These are phyloP conservation scores for Leucoraja ocellata DNA, from an alignment of 2,797 vertebrate genomes.

Conservation along the genomic window DNA sequence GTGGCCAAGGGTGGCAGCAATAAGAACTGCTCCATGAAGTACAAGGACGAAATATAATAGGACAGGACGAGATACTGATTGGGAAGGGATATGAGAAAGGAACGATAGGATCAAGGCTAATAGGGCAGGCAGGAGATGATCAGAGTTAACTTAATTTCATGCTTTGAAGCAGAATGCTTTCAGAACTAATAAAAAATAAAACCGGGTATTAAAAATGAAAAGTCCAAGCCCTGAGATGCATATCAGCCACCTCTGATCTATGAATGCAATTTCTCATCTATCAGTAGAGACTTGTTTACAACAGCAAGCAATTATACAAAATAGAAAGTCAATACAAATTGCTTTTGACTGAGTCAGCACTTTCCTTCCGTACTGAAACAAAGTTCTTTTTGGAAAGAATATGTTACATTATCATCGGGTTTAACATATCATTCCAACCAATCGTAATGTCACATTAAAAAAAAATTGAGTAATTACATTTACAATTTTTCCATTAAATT, in stretches of 20 bases:
- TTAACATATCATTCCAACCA: neutral
- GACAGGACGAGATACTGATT: neutral
- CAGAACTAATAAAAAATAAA: conserved; percentile 1
- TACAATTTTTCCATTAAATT: neutral
- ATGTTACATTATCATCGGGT: neutral
- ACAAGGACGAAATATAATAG: neutral
- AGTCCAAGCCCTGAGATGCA: neutral
- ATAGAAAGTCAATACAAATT: neutral
- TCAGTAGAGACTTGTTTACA: conserved; percentile 18
- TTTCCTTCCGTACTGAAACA: neutral
- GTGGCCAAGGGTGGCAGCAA: neutral
- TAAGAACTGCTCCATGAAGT: neutral
- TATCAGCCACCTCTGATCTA: neutral
- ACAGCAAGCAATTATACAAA: neutral
- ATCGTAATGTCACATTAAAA: neutral
- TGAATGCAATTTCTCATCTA: neutral
- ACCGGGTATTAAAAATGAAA: conserved; percentile 19
- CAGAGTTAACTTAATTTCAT: neutral
- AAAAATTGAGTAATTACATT: neutral
- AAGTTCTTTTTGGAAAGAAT: neutral
- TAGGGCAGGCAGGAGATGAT: neutral
- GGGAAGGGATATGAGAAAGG: neutral
- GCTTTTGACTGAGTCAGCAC: neutral
- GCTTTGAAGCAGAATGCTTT: neutral
- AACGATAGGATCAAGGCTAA: neutral